Conservation (phyloP, 1,140 invertebrate genomes). For the Vanessa tameamea region DNA sequence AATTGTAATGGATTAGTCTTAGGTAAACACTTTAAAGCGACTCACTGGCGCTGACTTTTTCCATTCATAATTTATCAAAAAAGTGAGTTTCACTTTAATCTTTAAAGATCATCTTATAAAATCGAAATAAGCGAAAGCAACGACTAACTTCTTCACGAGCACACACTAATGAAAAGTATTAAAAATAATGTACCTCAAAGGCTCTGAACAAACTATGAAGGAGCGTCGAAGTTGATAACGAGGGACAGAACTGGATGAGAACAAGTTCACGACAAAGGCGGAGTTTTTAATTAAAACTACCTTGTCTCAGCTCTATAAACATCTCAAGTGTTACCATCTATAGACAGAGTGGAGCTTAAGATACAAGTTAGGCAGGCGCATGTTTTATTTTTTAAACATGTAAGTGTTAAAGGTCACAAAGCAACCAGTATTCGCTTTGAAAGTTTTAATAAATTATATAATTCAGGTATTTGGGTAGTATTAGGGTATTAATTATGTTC, state of each 20-base stretch:
- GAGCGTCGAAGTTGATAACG: slow-evolving; percentile 67
- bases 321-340: slow-evolving; percentile 31
- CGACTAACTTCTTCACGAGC: slow-evolving; percentile 27
- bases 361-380: slow-evolving; percentile 15
- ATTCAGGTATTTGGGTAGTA: no score
- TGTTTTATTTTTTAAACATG: slow-evolving; percentile 3
- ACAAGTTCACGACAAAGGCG: slow-evolving; percentile 53
- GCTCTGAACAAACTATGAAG: slow-evolving; percentile 53
- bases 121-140: slow-evolving; percentile 4
- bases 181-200: slow-evolving; percentile 61
- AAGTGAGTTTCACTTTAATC: neutral
- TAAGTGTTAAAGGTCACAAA: neutral
- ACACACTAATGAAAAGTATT: slow-evolving; percentile 46
- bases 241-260: slow-evolving; percentile 54
- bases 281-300: slow-evolving; percentile 72
- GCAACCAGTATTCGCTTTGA: no score
- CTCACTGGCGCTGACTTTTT: neutral
- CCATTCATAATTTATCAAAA: slow-evolving; percentile 18
- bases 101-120: slow-evolving; percentile 16
- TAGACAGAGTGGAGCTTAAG: slow-evolving; percentile 22
- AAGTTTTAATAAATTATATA: no score
- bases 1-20: neutral
- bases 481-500: no score
- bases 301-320: slow-evolving; percentile 39
- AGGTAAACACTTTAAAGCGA: neutral